Conservation (phyloP, 2,888 invertebrate species). For the Tipula unca region DNA sequence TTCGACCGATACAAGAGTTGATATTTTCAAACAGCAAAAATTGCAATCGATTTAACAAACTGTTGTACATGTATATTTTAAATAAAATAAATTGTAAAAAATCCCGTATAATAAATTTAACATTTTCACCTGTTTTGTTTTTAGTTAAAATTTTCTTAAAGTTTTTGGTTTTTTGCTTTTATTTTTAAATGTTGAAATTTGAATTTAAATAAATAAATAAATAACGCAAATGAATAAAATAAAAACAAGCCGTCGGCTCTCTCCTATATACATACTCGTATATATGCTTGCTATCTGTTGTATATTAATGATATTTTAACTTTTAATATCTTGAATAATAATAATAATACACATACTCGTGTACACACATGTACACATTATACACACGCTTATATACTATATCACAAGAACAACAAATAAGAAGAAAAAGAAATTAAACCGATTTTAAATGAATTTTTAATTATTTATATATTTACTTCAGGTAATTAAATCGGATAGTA, state of each 20-base stretch:
- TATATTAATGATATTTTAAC: neutral
- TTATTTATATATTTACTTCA: neutral
- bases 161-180: neutral
- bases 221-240: neutral
- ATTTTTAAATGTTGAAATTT: neutral
- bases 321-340: neutral
- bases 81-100: neutral
- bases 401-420: no score
- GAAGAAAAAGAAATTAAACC: neutral
- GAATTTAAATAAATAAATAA: slow-evolving; percentile 14
- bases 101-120: slow-evolving; percentile 15
- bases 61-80: neutral
- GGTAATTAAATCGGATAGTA: neutral
- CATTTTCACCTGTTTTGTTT: slow-evolving; percentile 19
- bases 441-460: neutral
- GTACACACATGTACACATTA: neutral
- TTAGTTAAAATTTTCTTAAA: neutral
- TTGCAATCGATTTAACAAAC: slow-evolving; percentile 14
- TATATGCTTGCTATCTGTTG: neutral
- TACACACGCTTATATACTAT: neutral
- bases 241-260: slow-evolving; percentile 2
- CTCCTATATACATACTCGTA: no score
- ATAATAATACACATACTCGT: neutral
- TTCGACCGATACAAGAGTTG: neutral
- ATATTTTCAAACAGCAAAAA: neutral